These are phyloP conservation scores for Pseudachorutes palmiensis DNA, from an alignment of 1,140 invertebrate genomes.

Conservation along the genomic window DNA sequence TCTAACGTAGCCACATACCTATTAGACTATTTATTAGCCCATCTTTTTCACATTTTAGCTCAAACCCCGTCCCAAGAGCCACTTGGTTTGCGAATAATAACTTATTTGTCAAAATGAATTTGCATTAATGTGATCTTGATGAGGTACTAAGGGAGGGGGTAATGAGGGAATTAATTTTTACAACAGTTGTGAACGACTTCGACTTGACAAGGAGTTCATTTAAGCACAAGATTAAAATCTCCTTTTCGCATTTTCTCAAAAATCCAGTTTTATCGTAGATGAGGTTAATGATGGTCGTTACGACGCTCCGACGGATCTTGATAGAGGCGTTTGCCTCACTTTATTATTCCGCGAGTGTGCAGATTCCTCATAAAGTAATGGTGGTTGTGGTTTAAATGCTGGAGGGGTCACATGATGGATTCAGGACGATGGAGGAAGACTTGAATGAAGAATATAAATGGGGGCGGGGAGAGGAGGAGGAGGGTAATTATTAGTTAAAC, in stretches of 20 bases:
- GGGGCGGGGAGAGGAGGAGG: constrained; percentile 22
- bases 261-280: neutral
- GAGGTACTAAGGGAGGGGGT: neutral
- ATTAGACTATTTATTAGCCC: too few species aligned
- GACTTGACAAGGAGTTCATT: constrained; percentile 6
- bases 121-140: neutral
- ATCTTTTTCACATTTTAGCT: too few species aligned
- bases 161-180: constrained; percentile 3
- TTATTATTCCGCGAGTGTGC: constrained; percentile 3
- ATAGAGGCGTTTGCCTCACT: neutral
- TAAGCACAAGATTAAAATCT: too few species aligned
- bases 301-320: neutral
- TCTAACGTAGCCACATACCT: too few species aligned
- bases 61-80: too few species aligned
- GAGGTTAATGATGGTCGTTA: constrained; percentile 5
- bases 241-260: too few species aligned
- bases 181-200: neutral
- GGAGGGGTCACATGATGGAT: too few species aligned
- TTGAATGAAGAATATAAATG: too few species aligned
- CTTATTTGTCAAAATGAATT: neutral
- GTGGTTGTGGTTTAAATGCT: too few species aligned
- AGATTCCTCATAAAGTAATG: too few species aligned
- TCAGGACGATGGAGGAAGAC: too few species aligned
- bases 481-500: constrained; percentile 39
- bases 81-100: too few species aligned